Conservation (phyloP, 1,140 invertebrate genomes). For the Drosophila trapezifrons region DNA sequence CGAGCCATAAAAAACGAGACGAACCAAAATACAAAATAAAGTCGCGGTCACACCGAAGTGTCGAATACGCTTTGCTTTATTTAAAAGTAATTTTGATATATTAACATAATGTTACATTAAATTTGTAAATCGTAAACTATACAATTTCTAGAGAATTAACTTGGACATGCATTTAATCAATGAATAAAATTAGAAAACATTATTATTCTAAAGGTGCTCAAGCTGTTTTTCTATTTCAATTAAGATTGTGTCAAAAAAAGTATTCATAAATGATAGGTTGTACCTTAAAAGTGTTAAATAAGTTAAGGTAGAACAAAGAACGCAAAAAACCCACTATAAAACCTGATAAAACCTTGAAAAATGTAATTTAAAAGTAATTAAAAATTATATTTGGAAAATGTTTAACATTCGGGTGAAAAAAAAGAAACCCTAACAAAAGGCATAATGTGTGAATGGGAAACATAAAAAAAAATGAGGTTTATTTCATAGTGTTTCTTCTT, state of each 20-base stretch:
- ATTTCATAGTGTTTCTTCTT: background rate
- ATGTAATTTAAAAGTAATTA: constrained; percentile 40
- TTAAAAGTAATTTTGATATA: background rate
- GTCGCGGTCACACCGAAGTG: background rate
- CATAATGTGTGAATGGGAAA: constrained; percentile 1
- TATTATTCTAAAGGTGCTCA: no score
- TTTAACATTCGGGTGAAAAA: constrained; percentile 16
- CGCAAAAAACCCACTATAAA: background rate
- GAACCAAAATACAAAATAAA: constrained; percentile 9
- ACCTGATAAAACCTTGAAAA: constrained; percentile 21
- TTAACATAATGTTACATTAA: background rate
- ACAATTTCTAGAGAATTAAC: no score
- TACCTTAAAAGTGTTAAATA: background rate
- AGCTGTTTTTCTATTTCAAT: background rate
- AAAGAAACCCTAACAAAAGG: constrained; percentile 11
- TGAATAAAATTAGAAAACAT: no score
- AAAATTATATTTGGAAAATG: constrained; percentile 52
- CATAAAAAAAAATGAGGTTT: background rate
- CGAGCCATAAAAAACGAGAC: constrained; percentile 17
- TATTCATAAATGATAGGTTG: background rate
- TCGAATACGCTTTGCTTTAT: constrained; percentile 16
- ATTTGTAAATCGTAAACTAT: no score
- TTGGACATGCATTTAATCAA: no score
- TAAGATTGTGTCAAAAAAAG: background rate
- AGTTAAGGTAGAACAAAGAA: background rate